Conservation (phyloP, 2,888 invertebrate genomes). For the Dorcus hopei region DNA sequence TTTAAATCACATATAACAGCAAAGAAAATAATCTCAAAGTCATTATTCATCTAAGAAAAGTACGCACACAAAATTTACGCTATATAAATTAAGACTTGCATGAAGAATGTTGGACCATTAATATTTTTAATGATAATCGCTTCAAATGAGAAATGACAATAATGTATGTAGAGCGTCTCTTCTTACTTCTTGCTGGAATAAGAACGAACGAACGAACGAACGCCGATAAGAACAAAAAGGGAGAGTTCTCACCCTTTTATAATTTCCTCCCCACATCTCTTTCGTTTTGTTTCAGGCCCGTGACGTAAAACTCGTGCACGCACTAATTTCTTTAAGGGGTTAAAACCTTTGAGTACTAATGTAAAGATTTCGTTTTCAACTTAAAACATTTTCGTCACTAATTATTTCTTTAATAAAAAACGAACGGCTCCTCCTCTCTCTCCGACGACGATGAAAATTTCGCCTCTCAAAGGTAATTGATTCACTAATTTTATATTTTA, state of each 20-base stretch:
- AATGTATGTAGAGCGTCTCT: conserved; percentile 47
- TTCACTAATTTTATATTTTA: no score
- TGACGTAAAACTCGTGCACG: conserved; percentile 44
- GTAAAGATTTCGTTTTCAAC: conserved; percentile 42
- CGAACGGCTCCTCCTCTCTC: not conserved
- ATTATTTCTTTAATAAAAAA: conserved; percentile 19
- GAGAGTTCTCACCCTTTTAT: conserved; percentile 18
- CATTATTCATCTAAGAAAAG: conserved; percentile 39
- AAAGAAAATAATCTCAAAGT: conserved; percentile 31
- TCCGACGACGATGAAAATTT: no score
- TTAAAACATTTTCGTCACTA: conserved; percentile 24
- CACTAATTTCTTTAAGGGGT: conserved; percentile 45
- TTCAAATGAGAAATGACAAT: conserved; percentile 49
- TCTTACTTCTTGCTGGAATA: conserved; percentile 27
- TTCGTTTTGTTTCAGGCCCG: conserved; percentile 46
- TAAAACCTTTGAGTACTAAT: conserved; percentile 41
- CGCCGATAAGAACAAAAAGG: conserved; percentile 23
- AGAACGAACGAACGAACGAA: conserved; percentile 32
- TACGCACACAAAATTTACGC: conserved; percentile 44
- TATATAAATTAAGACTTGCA: conserved; percentile 47
- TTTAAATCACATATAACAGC: conserved; percentile 37
- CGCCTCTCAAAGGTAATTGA: no score
- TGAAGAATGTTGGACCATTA: conserved; percentile 50
- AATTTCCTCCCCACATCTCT: conserved; percentile 33
- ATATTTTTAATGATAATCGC: conserved; percentile 53